Percentiles rank a stretch among this genome's conserved stretches.
Evolutionary conservation across 2,888 invertebrate genomes (phyloP).

Genomic region (Drosophila meridiana): DNA sequence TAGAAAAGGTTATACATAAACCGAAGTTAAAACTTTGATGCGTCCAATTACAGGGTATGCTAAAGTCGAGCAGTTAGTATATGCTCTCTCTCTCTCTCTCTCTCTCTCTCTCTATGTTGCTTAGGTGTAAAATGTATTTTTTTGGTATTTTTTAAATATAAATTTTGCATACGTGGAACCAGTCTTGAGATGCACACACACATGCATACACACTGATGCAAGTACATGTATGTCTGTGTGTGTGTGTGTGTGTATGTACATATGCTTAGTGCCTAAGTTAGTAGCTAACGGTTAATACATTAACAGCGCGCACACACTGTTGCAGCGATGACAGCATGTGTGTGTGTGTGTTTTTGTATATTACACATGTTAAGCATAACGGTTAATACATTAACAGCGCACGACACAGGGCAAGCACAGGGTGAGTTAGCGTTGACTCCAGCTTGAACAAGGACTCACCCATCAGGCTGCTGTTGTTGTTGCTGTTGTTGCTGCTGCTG

Average conservation of each 20-base stretch:
- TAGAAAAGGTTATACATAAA: constrained; percentile 15
- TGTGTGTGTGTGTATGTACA: not conserved
- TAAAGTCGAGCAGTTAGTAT: not conserved
- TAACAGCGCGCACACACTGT: constrained; percentile 27
- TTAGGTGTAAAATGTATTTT: constrained; percentile 38
- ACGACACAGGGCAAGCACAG: constrained; percentile 36
- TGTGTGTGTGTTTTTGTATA: constrained; percentile 2
- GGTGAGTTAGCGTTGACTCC: constrained; percentile 29
- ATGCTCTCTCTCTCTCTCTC: no score
- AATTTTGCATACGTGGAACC: constrained; percentile 46
- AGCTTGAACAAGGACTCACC: constrained; percentile 84
- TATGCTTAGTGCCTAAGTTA: not conserved
- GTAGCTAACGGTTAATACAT: constrained; percentile 7
- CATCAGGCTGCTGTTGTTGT: constrained; percentile 75
- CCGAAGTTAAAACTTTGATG: not conserved
- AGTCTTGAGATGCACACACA: constrained; percentile 63
- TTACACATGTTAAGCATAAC: constrained; percentile 8
- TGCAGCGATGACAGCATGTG: not conserved
- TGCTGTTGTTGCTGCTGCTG: constrained; percentile 42
- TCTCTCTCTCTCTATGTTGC: constrained; percentile 7
- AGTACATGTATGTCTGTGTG: not conserved
- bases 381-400: constrained; percentile 60
- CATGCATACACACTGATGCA: constrained; percentile 17
- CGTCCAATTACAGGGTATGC: constrained; percentile 6
- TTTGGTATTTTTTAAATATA: not conserved